A percentile compares a stretch with the other conserved stretches of the same genome.
These are phyloP conservation scores for Nomada lathburiana DNA, from an alignment of 2,888 invertebrate genomes.

Conservation along the genomic window DNA sequence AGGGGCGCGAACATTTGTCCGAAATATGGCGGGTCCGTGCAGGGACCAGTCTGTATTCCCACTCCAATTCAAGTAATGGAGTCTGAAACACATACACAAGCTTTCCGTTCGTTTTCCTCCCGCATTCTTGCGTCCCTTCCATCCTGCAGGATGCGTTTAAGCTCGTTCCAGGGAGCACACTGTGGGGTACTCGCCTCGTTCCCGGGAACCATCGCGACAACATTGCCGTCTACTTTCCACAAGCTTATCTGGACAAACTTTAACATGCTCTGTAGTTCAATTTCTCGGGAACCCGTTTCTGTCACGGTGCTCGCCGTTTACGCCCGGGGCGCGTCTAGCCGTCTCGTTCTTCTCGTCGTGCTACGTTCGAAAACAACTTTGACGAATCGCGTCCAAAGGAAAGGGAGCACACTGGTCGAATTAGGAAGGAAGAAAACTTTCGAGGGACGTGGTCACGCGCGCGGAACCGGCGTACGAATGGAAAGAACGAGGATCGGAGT, in stretches of 20 bases:
- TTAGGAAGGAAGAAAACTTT: not conserved
- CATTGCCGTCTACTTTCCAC: not conserved
- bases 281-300: conserved; percentile 10
- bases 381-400: not conserved
- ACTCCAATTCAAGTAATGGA: conserved; percentile 83
- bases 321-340: not conserved
- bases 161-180: not conserved
- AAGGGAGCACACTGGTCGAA: not conserved
- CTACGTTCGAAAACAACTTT: not conserved
- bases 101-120: not conserved
- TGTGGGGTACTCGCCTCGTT: conserved; percentile 16
- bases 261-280: conserved; percentile 29
- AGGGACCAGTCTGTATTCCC: conserved; percentile 81
- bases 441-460: not conserved
- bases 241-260: not conserved
- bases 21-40: conserved; percentile 78
- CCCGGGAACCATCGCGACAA: conserved; percentile 15
- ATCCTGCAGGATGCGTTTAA: conserved; percentile 16
- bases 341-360: too few species aligned
- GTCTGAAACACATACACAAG: conserved; percentile 74
- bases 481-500: not conserved
- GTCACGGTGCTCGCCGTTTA: not conserved
- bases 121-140: conserved; percentile 71
- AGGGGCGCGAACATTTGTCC: conserved; percentile 74
- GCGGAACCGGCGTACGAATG: not conserved